Conservation (phyloP, 2,888 invertebrate species). For the Globia sparganii region DNA sequence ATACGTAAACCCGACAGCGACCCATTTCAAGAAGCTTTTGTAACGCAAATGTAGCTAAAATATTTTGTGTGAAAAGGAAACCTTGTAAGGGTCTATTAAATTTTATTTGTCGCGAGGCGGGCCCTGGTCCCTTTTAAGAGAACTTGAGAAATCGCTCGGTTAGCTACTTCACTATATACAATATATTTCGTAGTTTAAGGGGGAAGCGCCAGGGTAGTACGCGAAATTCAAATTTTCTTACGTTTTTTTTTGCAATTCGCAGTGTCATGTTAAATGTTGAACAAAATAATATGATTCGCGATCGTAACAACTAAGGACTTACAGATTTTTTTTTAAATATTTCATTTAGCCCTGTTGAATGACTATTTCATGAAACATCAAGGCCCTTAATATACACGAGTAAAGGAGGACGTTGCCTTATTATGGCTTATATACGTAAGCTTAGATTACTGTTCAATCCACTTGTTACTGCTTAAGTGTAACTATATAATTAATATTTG, state of each 20-base stretch:
- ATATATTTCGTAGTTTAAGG: constrained; percentile 29
- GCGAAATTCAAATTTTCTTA: neutral
- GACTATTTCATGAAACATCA: neutral
- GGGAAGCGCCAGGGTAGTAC: neutral
- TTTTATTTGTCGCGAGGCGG: constrained; percentile 58
- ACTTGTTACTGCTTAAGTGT: neutral
- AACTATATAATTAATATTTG: neutral
- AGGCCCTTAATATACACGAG: neutral
- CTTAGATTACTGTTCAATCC: neutral
- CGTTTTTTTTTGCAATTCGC: neutral
- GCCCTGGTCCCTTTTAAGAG: constrained; percentile 50
- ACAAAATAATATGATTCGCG: neutral
- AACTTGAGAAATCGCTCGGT: constrained; percentile 60
- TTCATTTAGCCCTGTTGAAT: neutral
- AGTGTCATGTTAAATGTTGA: neutral
- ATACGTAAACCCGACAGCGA: constrained; percentile 18
- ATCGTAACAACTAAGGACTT: neutral
- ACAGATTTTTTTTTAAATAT: neutral
- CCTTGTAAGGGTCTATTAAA: constrained; percentile 61
- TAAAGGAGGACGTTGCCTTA: neutral
- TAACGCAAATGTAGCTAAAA: constrained; percentile 63
- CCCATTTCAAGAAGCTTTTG: constrained; percentile 54
- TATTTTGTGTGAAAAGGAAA: constrained; percentile 59
- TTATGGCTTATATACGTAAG: too few relatives aligned
- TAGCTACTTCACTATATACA: constrained; percentile 46